phyloP scores from a whole-genome alignment of 2,113 vertebrate species.

The Toxotes chatareus region DNA sequence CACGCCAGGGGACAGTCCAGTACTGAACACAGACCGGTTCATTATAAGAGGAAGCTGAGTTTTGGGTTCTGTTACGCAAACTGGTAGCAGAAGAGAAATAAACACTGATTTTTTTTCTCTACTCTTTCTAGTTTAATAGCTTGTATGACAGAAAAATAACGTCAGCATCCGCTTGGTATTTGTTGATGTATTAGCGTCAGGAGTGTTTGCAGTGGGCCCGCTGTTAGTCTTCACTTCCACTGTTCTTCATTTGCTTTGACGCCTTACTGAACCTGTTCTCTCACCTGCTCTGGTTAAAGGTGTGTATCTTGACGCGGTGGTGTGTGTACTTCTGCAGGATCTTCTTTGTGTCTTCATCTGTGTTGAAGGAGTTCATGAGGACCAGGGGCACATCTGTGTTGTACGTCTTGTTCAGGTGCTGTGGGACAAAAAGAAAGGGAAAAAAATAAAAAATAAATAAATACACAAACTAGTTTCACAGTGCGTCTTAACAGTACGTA shows the following conservation, averaged over 20 bases:
- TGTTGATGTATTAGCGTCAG: background rate
- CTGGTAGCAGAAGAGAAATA: background rate
- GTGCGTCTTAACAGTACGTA: too few species aligned
- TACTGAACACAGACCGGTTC: background rate
- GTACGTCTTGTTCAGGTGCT: constrained; percentile 98
- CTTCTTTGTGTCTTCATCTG: constrained; percentile 98
- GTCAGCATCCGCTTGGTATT: background rate
- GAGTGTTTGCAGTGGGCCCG: constrained; percentile 66
- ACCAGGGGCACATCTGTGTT: constrained; percentile 95
- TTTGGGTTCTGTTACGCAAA: background rate
- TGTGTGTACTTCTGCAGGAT: constrained; percentile 98
- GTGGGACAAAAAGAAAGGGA: constrained; percentile 1
- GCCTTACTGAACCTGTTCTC: background rate
- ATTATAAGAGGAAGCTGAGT: background rate
- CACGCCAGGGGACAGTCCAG: background rate
- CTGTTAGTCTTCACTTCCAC: too few species aligned
- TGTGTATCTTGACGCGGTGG: constrained; percentile 96
- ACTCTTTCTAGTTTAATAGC: background rate
- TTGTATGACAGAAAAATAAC: too few species aligned
- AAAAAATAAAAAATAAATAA: too few species aligned
- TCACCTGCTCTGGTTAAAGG: constrained; percentile 99
- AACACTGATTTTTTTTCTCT: too few species aligned
- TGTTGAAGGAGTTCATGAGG: constrained; percentile 99
- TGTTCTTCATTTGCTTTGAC: too few species aligned
- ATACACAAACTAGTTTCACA: too few species aligned